Conservation (phyloP, 2,797 vertebrate genomes). For the Enteromius anoplus region DNA sequence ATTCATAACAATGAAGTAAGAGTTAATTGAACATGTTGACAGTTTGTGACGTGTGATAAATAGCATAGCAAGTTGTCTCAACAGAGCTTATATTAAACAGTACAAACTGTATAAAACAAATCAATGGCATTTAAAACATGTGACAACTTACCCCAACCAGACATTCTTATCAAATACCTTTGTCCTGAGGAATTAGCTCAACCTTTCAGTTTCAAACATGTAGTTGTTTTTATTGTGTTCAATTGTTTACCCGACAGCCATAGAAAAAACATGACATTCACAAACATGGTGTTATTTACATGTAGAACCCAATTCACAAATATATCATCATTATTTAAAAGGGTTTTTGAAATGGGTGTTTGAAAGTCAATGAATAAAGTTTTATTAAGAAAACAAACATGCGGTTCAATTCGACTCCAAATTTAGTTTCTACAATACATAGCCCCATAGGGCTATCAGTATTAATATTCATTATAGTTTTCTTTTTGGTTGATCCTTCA, state of each 20-base stretch:
- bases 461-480: constrained; percentile 14
- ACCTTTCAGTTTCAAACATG: not conserved
- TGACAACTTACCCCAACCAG: not conserved
- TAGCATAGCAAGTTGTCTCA: not conserved
- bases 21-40: not conserved
- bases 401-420: not conserved
- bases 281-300: not conserved
- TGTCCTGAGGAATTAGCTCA: not conserved
- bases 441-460: not conserved
- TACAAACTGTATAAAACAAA: not conserved
- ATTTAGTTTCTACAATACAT: not conserved
- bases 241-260: not conserved
- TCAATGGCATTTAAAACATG: not conserved
- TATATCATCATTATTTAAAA: not conserved
- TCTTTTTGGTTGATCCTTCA: not conserved
- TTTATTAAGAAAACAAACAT: not conserved
- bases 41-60: not conserved
- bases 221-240: not conserved
- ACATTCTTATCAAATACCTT: not conserved
- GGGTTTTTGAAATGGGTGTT: not conserved
- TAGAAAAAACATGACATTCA: not conserved
- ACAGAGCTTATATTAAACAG: not conserved
- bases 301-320: not conserved
- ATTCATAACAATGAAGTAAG: too few relatives aligned
- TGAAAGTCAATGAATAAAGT: not conserved